Base-by-base conservation (phyloP, 2,888 invertebrate species). In the Empis stercorea region DNA sequence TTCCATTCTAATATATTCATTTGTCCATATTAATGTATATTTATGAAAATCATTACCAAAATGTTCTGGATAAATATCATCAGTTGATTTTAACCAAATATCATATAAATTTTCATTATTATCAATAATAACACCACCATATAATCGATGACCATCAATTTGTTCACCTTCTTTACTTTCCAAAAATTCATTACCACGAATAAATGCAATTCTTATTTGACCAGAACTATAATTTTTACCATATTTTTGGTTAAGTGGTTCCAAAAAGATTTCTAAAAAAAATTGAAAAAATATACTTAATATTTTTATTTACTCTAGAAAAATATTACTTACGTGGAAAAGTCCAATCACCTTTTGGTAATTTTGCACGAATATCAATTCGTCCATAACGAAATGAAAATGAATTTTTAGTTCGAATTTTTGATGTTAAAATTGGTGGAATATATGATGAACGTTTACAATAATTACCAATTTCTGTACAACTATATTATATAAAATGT, bases 271-370 rank as follows among this genome's bases (percentile, higher is more conserved):
- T 55, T 78, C 81, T 82, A 58, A 4, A 63, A 62, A 55, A n/a
- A n/a, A n/a, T n/a, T n/a, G n/a, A n/a, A n/a, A n/a, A n/a, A n/a
- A n/a, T n/a, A n/a, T 20, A 27, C 38, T n/a, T n/a, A n/a, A n/a
- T n/a, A n/a, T n/a, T n/a, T n/a, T n/a, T n/a, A n/a, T n/a, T n/a
- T n/a, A n/a, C n/a, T n/a, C n/a, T n/a, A n/a, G n/a, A n/a, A n/a
- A n/a, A n/a, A n/a, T n/a, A 43, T 40, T 14, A 56, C 57, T 69
- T 67, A 85, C 84, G 73, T 44, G 87, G 86, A 58, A 82, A 75
- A 15, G 87, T 68, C 87, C 87, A 87, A 60, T 86, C 82, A 1
- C 87, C 87, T 52, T 73, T 72, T 0, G 87, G 85, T 17, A 87
- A 59, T 62, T 80, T 82, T 0, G 86, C 87, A 17, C 76, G 73